A percentile compares a stretch with the other conserved stretches of the same genome.
Evolutionary conservation across 1,140 invertebrate species (phyloP).

Genomic region (Atta colombica): DNA sequence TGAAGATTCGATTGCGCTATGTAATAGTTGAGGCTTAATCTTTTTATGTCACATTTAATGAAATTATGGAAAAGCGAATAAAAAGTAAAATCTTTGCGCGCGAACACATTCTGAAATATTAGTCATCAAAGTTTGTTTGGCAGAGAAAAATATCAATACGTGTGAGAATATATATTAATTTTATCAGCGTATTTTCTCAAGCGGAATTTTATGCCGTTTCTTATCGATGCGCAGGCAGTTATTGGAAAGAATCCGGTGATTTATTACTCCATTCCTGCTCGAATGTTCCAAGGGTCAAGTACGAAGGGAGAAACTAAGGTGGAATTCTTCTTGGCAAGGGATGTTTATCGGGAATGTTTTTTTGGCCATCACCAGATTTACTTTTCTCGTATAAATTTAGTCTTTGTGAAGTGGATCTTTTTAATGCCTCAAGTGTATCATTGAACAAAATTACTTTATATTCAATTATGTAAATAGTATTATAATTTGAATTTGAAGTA

Average conservation of each 20-base stretch:
- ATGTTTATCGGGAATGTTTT: constrained; percentile 59
- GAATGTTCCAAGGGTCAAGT: constrained; percentile 42
- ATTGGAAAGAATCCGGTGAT: constrained; percentile 58
- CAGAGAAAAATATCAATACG: constrained; percentile 51
- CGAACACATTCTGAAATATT: constrained; percentile 29
- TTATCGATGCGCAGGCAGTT: constrained; percentile 56
- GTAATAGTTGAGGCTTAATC: constrained; percentile 13
- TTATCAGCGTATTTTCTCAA: constrained; percentile 34
- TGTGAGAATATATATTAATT: constrained; percentile 50
- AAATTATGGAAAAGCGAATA: not conserved
- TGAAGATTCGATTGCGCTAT: not conserved
- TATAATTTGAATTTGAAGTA: constrained; percentile 4
- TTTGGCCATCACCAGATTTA: constrained; percentile 38
- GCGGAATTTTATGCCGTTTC: constrained; percentile 57
- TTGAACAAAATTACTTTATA: constrained; percentile 19
- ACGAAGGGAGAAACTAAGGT: constrained; percentile 16
- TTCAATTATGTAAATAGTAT: constrained; percentile 22
- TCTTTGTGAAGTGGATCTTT: constrained; percentile 28
- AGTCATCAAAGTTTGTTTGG: constrained; percentile 25
- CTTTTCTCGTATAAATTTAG: constrained; percentile 54
- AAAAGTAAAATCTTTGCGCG: constrained; percentile 1
- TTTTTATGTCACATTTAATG: not conserved
- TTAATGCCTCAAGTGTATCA: constrained; percentile 17
- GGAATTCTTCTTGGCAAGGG: constrained; percentile 36
- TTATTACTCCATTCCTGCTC: constrained; percentile 53